Base-by-base conservation (phyloP, 2,888 invertebrate genomes). In the Coenonympha glycerion region DNA sequence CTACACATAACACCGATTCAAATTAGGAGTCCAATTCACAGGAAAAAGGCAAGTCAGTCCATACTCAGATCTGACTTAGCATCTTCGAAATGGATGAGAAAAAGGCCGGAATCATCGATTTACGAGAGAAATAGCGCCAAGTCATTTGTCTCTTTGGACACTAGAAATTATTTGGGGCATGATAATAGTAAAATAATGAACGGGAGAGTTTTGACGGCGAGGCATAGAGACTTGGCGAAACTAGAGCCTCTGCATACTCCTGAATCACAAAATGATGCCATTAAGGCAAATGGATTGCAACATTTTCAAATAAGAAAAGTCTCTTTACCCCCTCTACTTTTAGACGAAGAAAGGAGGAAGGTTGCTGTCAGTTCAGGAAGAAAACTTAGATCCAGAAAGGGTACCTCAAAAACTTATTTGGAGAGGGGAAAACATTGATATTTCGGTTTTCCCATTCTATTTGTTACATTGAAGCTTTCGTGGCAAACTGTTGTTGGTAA, bases 71-170 rank as follows among this genome's bases (percentile, higher is more conserved):
- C 88, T 2, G 88, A 88, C 47, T 61, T 87, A 11, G 83, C 83
- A 1, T 88, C 87, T 0, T 88, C 87, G 0, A 67, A 74, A n/a
- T 88, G 88, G 88, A 83, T 85, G 81, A 72, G 76, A 46, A 73
- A 72, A 0, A 70, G 85, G 53, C 85, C 87, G 0, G 87, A 87
- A 46, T 86, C 86, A 0, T 79, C 86, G 1, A 56, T 76, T 63
- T 77, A 71, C 69, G 85, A 79, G 62, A 78, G 87, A 59, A 82
- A 79, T 65, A 87, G 87, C 70, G 87, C 87, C 55, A 87, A 86
- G 60, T 86, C 86, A 24, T 85, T 81, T 60, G 79, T 81, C 54
- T 87, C 86, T 19, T 66, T 86, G 49, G 86, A 85, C 49, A 73
- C 77, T 46, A 79, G 73, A 49, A 83, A 76, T 61, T 79, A 70